phyloP scores from a whole-genome alignment of 2,113 vertebrate genomes.

The Acrocephalus kingi region DNA sequence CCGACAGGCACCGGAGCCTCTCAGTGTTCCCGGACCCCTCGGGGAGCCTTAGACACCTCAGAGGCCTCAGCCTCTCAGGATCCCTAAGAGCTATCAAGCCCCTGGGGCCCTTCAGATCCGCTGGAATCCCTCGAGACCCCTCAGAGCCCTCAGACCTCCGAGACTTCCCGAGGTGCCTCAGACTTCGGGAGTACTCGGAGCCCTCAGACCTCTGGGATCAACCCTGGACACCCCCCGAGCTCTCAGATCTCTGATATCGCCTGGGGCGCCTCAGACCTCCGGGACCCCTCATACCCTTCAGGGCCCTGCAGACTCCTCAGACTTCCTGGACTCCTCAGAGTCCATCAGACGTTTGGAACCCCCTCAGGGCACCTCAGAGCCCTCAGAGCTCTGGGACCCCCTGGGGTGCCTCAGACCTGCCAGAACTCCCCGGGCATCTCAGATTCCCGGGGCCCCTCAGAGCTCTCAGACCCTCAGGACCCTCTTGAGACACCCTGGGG shows the following conservation, averaged over 20 bases:
- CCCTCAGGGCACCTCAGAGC: not conserved
- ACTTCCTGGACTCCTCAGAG: not conserved
- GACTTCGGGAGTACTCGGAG: no score
- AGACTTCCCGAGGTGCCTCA: no score
- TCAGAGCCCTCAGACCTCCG: not conserved
- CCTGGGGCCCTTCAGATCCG: no score
- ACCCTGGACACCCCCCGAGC: no score
- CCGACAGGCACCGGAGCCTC: accelerated
- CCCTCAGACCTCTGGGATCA: no score
- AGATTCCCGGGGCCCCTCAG: not conserved
- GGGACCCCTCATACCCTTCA: not conserved
- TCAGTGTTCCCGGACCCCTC: accelerated
- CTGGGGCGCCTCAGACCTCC: not conserved
- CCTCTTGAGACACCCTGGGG: no score
- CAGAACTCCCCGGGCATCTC: not conserved
- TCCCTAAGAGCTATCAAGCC: not conserved
- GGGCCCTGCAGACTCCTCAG: not conserved
- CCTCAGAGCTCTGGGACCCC: not conserved
- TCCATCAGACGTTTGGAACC: not conserved
- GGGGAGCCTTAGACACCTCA: not conserved
- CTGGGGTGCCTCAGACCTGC: not conserved
- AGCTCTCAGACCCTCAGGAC: not conserved
- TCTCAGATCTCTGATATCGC: no score
- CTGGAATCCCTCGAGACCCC: not conserved
- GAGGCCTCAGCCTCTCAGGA: no score